Evolutionary conservation across 2,888 invertebrate species (phyloP).

Genomic region (Lepas anatifera): DNA sequence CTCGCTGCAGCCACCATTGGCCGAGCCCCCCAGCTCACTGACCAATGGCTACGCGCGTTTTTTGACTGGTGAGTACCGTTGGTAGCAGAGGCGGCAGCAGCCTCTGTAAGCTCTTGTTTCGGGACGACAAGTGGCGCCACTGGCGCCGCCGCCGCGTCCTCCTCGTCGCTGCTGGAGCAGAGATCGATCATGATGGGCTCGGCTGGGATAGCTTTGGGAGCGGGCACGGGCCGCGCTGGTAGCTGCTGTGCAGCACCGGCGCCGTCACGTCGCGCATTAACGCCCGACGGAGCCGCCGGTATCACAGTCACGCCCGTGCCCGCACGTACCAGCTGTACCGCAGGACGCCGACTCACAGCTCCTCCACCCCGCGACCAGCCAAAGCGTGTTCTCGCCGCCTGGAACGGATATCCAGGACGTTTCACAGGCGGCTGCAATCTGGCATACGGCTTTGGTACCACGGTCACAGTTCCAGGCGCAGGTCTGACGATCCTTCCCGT

Average conservation of each 20-base stretch:
- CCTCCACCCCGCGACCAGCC: not conserved
- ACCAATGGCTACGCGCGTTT: constrained; percentile 10
- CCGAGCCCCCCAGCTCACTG: constrained; percentile 3
- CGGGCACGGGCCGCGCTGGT: not conserved
- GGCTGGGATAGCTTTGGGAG: not conserved
- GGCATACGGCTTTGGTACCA: too few species aligned
- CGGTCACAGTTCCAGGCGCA: too few species aligned
- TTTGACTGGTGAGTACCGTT: not conserved
- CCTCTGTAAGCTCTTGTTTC: not conserved
- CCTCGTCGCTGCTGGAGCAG: not conserved
- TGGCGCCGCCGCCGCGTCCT: not conserved
- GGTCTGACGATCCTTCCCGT: too few species aligned
- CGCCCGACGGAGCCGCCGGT: not conserved
- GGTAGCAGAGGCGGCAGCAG: not conserved
- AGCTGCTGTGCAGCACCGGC: not conserved
- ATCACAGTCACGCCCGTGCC: not conserved
- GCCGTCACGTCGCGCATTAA: not conserved
- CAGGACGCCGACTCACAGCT: not conserved
- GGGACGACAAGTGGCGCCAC: too few species aligned
- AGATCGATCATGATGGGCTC: not conserved
- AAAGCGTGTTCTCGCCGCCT: too few species aligned
- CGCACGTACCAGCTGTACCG: not conserved
- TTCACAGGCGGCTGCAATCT: too few species aligned
- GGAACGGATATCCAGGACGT: too few species aligned
- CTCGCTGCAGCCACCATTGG: not conserved